These are phyloP conservation scores for Lethrus apterus DNA, from an alignment of 1,140 invertebrate genomes.

Conservation along the genomic window DNA sequence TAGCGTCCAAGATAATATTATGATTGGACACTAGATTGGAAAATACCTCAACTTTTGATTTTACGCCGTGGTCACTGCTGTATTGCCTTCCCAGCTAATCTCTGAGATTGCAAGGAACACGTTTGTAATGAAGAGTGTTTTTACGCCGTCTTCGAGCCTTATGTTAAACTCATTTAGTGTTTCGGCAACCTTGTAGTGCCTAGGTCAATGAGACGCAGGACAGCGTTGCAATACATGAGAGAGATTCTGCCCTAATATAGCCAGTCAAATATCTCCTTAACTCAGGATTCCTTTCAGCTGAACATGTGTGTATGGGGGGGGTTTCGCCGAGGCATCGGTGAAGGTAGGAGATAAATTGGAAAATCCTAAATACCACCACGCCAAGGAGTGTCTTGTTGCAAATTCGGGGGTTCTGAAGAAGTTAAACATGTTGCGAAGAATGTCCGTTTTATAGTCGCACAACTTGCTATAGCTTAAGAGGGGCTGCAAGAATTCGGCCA, in stretches of 20 bases:
- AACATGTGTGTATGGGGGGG: neutral
- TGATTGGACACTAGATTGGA: neutral
- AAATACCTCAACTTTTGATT: neutral
- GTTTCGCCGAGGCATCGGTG: neutral
- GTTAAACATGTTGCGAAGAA: conserved; percentile 8
- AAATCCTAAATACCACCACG: conserved; percentile 11
- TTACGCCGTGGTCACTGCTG: neutral
- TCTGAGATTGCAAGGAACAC: conserved; percentile 11
- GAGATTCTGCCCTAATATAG: conserved; percentile 11
- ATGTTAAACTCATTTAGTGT: conserved; percentile 10
- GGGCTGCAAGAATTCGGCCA: conserved; percentile 8
- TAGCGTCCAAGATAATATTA: neutral
- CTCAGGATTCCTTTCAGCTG: neutral
- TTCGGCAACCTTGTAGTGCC: conserved; percentile 12
- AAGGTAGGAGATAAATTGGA: neutral
- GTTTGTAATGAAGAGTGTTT: conserved; percentile 3
- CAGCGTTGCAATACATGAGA: conserved; percentile 21
- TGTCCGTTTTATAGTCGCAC: conserved; percentile 11
- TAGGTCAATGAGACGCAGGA: conserved; percentile 11
- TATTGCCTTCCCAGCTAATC: conserved; percentile 13
- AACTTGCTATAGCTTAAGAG: conserved; percentile 21
- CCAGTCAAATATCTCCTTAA: conserved; percentile 7
- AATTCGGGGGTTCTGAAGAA: conserved; percentile 10
- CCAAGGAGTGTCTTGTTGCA: conserved; percentile 4
- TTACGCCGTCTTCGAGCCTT: conserved; percentile 1